Conservation (phyloP, 2,797 vertebrate genomes). For the Lerista edwardsae region DNA sequence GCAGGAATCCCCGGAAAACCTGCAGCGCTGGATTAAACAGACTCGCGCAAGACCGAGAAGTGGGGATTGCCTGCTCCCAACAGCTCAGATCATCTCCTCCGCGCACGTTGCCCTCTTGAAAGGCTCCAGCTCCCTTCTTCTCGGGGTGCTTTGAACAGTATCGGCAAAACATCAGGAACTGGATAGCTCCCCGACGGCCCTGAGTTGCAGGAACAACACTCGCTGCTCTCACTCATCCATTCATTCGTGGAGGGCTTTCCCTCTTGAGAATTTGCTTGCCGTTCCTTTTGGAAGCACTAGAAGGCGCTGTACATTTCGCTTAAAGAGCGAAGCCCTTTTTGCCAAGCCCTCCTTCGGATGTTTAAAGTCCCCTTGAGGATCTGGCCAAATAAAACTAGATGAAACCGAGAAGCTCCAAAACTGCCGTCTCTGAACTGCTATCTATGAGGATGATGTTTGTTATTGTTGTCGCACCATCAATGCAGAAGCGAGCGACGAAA, state of each 20-base stretch:
- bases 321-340: not conserved
- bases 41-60: not conserved
- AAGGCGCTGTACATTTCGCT: not conserved
- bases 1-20: not conserved
- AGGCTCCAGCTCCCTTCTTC: not conserved
- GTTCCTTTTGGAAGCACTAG: not conserved
- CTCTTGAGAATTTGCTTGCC: not conserved
- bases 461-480: too few relatives aligned
- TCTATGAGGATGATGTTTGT: too few relatives aligned
- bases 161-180: not conserved
- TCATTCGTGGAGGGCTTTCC: not conserved
- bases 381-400: too few relatives aligned
- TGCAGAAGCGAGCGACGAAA: too few relatives aligned
- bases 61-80: not conserved
- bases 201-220: not conserved
- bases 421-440: not conserved
- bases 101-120: not conserved
- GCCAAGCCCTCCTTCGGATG: not conserved
- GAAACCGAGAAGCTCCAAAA: too few relatives aligned
- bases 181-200: too few relatives aligned
- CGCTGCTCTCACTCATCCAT: not conserved
- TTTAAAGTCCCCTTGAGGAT: not conserved
- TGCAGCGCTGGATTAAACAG: constrained; percentile 13
- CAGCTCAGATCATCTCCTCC: not conserved
- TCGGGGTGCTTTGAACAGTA: not conserved